phyloP scores from a whole-genome alignment of 2,888 invertebrate genomes.

The Hydrotaea diabolus region DNA sequence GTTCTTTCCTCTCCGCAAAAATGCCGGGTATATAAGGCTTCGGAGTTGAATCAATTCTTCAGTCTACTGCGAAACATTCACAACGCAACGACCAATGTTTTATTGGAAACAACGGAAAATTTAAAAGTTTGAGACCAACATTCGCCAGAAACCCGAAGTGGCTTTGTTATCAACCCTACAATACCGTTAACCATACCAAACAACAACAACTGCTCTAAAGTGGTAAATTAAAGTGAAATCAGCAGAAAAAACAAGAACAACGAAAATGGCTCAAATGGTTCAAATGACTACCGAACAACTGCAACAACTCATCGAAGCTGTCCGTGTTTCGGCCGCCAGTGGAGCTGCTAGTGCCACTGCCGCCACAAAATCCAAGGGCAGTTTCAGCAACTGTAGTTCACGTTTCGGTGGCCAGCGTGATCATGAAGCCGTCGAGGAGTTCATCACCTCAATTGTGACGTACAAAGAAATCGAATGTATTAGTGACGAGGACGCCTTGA shows the following conservation, averaged over 20 bases:
- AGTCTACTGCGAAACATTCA: constrained; percentile 52
- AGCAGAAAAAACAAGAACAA: constrained; percentile 38
- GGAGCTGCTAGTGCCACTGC: constrained; percentile 46
- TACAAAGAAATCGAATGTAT: constrained; percentile 78
- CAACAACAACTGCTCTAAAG: not conserved
- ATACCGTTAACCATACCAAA: constrained; percentile 13
- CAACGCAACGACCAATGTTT: constrained; percentile 48
- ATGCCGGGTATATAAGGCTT: constrained; percentile 44
- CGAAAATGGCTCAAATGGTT: constrained; percentile 67
- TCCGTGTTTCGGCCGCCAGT: constrained; percentile 71
- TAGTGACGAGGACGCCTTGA: constrained; percentile 76
- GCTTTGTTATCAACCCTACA: constrained; percentile 58
- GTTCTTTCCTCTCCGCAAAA: not conserved
- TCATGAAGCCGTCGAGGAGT: constrained; percentile 78
- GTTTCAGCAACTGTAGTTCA: constrained; percentile 74
- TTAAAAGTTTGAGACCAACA: constrained; percentile 43
- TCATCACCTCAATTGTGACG: constrained; percentile 75
- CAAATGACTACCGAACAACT: constrained; percentile 77
- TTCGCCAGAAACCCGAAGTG: constrained; percentile 55
- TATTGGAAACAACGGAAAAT: constrained; percentile 14
- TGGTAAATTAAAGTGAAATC: too few relatives aligned
- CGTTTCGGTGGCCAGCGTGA: constrained; percentile 77
- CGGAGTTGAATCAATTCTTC: not conserved
- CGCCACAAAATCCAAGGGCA: constrained; percentile 73
- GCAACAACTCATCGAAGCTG: constrained; percentile 74